Evolutionary conservation across 2,113 vertebrate species (phyloP).

Genomic region (Microtus richardsoni): DNA sequence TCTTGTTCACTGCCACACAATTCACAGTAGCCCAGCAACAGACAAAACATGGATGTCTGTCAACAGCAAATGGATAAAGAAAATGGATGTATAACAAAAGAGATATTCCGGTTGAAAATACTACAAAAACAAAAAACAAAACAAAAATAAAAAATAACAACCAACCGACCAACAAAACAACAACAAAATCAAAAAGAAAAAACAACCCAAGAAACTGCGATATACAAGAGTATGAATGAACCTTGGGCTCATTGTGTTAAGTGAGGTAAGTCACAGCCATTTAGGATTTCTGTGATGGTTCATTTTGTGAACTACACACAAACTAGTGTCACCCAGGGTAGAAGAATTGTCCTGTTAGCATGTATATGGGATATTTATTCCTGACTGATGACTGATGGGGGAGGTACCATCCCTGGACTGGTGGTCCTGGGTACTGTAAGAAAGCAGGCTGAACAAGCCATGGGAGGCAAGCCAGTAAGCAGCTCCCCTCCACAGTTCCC

Average conservation of each 20-base stretch:
- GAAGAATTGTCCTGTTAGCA: neutral
- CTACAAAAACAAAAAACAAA: neutral
- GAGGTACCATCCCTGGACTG: neutral
- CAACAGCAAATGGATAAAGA: neutral
- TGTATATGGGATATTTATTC: neutral
- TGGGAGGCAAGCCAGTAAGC: neutral
- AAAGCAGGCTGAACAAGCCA: neutral
- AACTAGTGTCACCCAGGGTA: neutral
- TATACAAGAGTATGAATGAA: no score
- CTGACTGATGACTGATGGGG: neutral
- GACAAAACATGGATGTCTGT: no score
- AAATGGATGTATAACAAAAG: neutral
- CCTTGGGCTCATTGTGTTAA: neutral
- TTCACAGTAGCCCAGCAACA: neutral
- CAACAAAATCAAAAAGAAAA: neutral
- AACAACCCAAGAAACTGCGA: neutral
- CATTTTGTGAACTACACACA: neutral
- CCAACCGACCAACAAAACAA: neutral
- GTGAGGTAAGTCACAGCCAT: neutral
- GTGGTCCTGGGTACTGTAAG: neutral
- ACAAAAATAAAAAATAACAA: neutral
- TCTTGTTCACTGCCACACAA: neutral
- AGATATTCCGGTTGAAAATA: neutral
- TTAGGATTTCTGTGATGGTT: neutral
- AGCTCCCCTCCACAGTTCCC: neutral